phyloP scores from a whole-genome alignment of 2,797 vertebrate genomes.

The Mus spretus region DNA sequence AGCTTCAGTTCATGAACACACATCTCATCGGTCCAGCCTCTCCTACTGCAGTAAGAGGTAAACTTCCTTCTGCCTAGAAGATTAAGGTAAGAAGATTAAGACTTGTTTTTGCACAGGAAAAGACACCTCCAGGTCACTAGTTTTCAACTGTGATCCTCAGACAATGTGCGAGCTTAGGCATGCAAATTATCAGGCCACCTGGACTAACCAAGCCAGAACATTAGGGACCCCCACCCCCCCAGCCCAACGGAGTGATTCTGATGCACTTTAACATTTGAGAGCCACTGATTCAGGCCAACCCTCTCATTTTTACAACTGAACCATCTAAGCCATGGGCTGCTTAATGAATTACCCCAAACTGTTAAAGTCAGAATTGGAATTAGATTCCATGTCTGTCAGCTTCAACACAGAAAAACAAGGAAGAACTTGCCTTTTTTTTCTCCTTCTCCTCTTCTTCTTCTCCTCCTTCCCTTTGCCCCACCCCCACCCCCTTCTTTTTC shows the following conservation, averaged over 20 bases:
- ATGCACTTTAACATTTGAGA: neutral
- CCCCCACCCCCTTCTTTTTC: too few species aligned
- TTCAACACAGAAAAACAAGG: neutral
- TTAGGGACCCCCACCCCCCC: neutral
- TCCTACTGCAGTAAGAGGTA: neutral
- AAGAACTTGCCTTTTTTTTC: neutral
- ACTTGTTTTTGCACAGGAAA: slow-evolving; percentile 1
- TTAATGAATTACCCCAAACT: slow-evolving; percentile 12
- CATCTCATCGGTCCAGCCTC: neutral
- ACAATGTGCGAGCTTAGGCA: neutral
- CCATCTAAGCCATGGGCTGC: neutral
- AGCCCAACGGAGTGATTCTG: neutral
- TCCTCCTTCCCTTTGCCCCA: fast-evolving
- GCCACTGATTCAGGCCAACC: neutral
- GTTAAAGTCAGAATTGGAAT: neutral
- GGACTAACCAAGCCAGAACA: neutral
- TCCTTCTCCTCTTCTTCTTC: neutral
- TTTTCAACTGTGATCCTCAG: neutral
- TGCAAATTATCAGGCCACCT: neutral
- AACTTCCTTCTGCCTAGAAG: slow-evolving; percentile 29
- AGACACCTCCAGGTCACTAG: neutral
- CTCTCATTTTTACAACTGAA: neutral
- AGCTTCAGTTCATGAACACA: neutral
- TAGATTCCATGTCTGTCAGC: neutral
- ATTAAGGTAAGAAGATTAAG: slow-evolving; percentile 48